These are phyloP conservation scores for Gallinago paraguaiae DNA, from an alignment of 2,113 vertebrate species.

Conservation along the genomic window DNA sequence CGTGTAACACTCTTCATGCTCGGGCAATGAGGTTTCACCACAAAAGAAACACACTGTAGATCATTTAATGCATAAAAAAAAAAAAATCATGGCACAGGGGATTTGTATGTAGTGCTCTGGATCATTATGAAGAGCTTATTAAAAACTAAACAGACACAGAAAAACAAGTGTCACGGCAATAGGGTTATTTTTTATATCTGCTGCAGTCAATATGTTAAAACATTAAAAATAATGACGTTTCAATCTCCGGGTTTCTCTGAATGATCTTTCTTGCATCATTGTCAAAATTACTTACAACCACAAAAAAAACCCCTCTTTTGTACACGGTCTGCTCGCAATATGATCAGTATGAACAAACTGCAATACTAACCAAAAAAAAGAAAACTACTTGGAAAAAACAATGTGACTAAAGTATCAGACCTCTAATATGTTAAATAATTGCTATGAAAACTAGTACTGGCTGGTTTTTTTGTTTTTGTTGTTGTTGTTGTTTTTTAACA, in stretches of 20 bases:
- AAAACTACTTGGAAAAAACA: neutral
- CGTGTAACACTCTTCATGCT: neutral
- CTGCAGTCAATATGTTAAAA: neutral
- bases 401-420: neutral
- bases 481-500: neutral
- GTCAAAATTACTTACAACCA: neutral
- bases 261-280: neutral
- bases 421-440: neutral
- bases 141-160: neutral
- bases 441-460: neutral
- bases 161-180: neutral
- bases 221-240: neutral
- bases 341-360: neutral
- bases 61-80: neutral
- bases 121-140: neutral
- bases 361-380: neutral
- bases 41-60: neutral
- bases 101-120: neutral
- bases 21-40: slow-evolving; percentile 1
- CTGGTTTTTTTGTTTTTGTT: neutral
- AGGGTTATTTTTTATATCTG: neutral
- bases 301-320: neutral
- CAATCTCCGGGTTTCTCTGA: neutral
- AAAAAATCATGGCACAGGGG: neutral
- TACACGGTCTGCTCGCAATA: neutral